Percentiles rank a stretch among this genome's conserved stretches.
Conservation (phyloP, 2,797 vertebrate genomes). For the Malacoctenus gilli region DNA sequence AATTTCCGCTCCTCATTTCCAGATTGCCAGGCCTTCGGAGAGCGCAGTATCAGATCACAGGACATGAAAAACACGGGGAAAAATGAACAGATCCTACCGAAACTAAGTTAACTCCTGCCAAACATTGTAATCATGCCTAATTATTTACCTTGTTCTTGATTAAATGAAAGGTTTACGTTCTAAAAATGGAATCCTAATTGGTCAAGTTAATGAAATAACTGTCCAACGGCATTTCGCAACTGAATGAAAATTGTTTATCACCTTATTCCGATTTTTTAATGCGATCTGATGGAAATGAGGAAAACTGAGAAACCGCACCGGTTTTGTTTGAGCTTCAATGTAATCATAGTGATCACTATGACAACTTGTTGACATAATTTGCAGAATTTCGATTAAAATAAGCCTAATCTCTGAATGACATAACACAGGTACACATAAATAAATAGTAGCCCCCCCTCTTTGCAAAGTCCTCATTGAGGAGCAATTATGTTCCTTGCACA, state of each 20-base stretch:
- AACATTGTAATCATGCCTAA: slow-evolving; percentile 23
- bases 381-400: too few relatives aligned
- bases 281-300: too few relatives aligned
- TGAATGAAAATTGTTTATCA: neutral
- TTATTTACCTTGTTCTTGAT: slow-evolving; percentile 19
- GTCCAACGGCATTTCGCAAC: neutral
- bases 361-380: too few relatives aligned
- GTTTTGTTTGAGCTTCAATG: too few relatives aligned
- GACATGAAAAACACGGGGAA: slow-evolving; percentile 23
- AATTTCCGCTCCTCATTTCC: slow-evolving; percentile 60
- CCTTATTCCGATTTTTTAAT: too few relatives aligned
- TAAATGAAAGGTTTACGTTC: neutral
- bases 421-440: too few relatives aligned
- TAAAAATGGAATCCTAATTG: slow-evolving; percentile 1
- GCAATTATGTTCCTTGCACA: too few relatives aligned
- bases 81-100: slow-evolving; percentile 19
- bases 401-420: too few relatives aligned
- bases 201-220: neutral
- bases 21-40: slow-evolving; percentile 39
- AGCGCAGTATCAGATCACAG: slow-evolving; percentile 33
- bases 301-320: too few relatives aligned
- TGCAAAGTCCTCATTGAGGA: too few relatives aligned
- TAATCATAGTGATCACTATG: too few relatives aligned
- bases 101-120: slow-evolving; percentile 20
- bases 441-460: too few relatives aligned